These are phyloP conservation scores for Peromyscus californicus DNA, from an alignment of 2,113 vertebrate genomes.

Conservation along the genomic window DNA sequence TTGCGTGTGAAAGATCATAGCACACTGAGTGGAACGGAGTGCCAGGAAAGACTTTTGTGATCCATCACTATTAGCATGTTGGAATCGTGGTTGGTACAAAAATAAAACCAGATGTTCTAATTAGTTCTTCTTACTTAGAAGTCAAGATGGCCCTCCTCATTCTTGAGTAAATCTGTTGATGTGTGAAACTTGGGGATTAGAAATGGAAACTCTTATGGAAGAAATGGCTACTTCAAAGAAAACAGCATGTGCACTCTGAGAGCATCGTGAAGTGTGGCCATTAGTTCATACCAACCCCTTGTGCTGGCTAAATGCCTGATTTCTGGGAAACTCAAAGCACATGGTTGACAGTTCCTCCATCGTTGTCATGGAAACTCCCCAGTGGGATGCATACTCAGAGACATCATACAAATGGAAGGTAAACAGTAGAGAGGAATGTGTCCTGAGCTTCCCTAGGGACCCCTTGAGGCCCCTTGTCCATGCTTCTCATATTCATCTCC, in stretches of 20 bases:
- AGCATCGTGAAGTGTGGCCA: slow-evolving; percentile 49
- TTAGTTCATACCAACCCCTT: slow-evolving; percentile 47
- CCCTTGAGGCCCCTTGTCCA: neutral
- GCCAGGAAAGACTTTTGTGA: neutral
- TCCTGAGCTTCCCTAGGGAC: neutral
- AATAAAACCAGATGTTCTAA: slow-evolving; percentile 35
- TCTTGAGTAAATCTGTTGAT: neutral
- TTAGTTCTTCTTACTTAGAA: slow-evolving; percentile 40
- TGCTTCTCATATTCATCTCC: neutral
- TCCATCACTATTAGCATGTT: neutral
- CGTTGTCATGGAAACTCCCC: slow-evolving; percentile 45
- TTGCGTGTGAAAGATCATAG: neutral
- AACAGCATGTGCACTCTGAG: slow-evolving; percentile 39
- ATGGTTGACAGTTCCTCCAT: neutral
- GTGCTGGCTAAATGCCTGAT: slow-evolving; percentile 46
- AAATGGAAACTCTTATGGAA: slow-evolving; percentile 39
- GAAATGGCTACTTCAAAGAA: slow-evolving; percentile 45
- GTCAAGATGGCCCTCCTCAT: slow-evolving; percentile 3
- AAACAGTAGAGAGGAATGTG: neutral
- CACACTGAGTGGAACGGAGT: neutral
- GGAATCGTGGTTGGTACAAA: slow-evolving; percentile 13
- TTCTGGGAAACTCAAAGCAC: slow-evolving; percentile 59
- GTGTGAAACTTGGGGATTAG: neutral
- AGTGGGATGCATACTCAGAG: neutral
- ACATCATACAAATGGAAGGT: neutral